Conservation (phyloP, 2,797 vertebrate genomes). For the Holocentrus rufus region DNA sequence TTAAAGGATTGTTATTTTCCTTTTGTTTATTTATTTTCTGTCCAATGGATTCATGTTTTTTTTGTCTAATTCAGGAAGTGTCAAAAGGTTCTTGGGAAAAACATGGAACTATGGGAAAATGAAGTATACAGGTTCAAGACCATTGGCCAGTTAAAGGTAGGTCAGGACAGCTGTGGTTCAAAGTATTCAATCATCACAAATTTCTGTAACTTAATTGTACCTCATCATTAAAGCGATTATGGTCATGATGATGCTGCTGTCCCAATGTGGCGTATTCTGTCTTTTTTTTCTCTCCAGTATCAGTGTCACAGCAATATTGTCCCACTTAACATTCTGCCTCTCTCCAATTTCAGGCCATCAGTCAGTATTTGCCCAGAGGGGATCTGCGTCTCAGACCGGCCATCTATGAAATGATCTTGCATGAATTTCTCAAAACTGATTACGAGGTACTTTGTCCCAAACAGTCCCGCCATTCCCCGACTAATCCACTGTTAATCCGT, state of each 20-base stretch:
- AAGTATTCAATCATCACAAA: not conserved
- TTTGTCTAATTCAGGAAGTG: conserved; percentile 87
- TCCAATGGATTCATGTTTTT: not conserved
- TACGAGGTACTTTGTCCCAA: conserved; percentile 86
- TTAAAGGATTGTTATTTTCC: too few relatives aligned
- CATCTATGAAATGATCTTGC: conserved; percentile 99
- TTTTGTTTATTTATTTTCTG: not conserved
- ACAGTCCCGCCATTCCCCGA: not conserved
- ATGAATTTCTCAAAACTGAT: conserved; percentile 96
- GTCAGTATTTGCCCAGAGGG: conserved; percentile 94
- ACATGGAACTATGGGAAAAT: conserved; percentile 98
- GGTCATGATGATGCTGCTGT: not conserved
- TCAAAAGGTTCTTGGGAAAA: conserved; percentile 98
- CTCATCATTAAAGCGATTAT: not conserved
- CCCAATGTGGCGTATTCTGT: not conserved
- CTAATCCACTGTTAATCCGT: not conserved
- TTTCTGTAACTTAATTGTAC: not conserved
- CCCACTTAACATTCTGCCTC: not conserved
- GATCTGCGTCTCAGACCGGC: conserved; percentile 94
- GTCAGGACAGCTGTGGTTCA: not conserved
- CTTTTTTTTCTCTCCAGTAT: not conserved
- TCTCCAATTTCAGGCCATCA: conserved; percentile 87
- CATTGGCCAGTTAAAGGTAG: conserved; percentile 94
- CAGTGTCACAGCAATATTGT: conserved; percentile 1
- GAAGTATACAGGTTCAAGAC: conserved; percentile 98